Conservation (phyloP, 92 coral and sea anemone genomes). For the Micromussa lordhowensis region DNA sequence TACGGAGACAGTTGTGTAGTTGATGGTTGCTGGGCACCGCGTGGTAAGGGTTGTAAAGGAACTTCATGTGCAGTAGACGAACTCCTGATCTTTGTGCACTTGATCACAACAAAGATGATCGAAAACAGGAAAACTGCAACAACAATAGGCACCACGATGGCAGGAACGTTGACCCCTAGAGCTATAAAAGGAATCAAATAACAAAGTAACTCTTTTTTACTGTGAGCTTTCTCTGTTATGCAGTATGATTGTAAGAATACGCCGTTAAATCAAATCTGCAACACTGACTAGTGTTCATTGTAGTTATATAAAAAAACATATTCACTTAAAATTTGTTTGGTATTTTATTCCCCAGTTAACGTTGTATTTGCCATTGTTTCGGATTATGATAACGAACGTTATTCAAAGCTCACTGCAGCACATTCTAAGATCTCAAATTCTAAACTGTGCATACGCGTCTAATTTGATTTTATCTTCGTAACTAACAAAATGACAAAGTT, state of each 20-base stretch:
- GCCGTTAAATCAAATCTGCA: neutral
- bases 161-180: neutral
- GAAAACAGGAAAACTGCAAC: slow-evolving; percentile 35
- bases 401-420: neutral
- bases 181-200: neutral
- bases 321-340: neutral
- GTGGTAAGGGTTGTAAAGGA: neutral
- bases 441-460: neutral
- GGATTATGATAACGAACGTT: neutral
- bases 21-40: neutral
- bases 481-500: neutral
- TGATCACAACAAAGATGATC: slow-evolving; percentile 21
- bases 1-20: neutral
- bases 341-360: neutral
- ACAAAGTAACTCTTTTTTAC: neutral
- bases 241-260: neutral
- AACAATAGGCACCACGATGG: slow-evolving; percentile 26
- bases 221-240: neutral
- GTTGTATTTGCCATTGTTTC: neutral
- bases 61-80: neutral
- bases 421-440: no score
- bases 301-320: neutral
- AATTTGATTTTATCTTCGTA: no score
- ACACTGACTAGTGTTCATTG: neutral
- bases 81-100: slow-evolving; percentile 21